Evolutionary conservation across 1,140 invertebrate species (phyloP), one percentile per base, ranked within the genome.

Genomic region (Helicoverpa armigera): DNA sequence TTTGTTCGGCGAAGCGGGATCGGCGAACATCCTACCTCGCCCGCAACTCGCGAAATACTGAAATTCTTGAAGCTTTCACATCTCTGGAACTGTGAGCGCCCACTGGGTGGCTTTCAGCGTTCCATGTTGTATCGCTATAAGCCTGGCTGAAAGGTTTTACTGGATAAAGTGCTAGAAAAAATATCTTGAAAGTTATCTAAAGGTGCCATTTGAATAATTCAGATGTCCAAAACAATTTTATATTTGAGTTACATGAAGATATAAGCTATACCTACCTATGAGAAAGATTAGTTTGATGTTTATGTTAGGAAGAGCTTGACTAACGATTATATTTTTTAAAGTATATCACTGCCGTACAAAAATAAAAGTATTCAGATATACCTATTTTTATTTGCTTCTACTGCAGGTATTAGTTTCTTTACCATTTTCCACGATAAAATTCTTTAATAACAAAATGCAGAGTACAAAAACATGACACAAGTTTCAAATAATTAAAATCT

Each of bases 41-140:
- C 78, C 14, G 81, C 78, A 82, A 80, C 81, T 75, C 81, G 87
- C 85, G 83, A 83, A 83, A 81, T 82, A 92, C 90, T 92, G 88
- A 92, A 89, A 86, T 78, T 74, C 50, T 54, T 79, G 31, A 83
- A 86, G 80, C 81, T 84, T 88, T 85, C 81, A 82, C 79, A 73
- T 76, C 73, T 80, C 70, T 54, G 79, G 70, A 77, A 67, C 75
- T 61, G 60, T 53, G 63, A 60, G 73, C 35, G 73, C 54, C 23
- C 63, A 77, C 80, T 51, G 63, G 61, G 56, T 63, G 48, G 70
- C 72, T 76, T 81, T 81, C 80, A 81, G 73, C 60, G 72, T 60
- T 58, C 53, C 51, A 14, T 74, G 58, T 60, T 18, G 18, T 48
- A 50, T 58, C n/a, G 56, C 43, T 48, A 31, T 73, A 69, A 80